A percentile compares a stretch with the other conserved stretches of the same genome.
These are phyloP conservation scores for Hemiscyllium ocellatum DNA, from an alignment of 2,113 vertebrate species.

Conservation along the genomic window DNA sequence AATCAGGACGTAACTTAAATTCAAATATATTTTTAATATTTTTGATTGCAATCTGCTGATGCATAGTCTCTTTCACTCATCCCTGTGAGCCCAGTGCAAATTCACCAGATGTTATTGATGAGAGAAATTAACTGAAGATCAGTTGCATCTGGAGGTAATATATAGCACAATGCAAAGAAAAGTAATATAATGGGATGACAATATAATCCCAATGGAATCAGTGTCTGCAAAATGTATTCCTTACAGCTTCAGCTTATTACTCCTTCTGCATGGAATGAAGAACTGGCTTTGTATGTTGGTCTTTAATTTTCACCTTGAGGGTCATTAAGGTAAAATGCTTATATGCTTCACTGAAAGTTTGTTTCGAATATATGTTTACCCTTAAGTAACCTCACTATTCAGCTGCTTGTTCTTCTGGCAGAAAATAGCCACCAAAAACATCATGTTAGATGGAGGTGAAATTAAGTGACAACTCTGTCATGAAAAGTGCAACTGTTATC, in stretches of 20 bases:
- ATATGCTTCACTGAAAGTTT: not conserved
- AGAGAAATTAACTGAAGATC: slow-evolving; percentile 17
- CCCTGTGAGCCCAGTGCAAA: not conserved
- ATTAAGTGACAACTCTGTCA: not conserved
- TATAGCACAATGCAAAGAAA: not conserved
- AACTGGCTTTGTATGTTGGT: slow-evolving; percentile 16
- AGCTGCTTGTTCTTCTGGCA: not conserved
- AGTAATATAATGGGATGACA: not conserved
- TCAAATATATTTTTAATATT: not conserved
- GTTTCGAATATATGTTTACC: not conserved
- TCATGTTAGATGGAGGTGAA: not conserved
- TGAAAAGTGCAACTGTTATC: not conserved
- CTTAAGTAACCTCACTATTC: not conserved
- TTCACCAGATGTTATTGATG: not conserved
- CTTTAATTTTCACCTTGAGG: not conserved
- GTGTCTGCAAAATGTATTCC: not conserved
- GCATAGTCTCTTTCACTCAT: not conserved
- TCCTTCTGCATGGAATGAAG: not conserved
- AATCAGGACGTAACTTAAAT: not conserved
- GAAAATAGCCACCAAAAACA: not conserved
- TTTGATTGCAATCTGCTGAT: slow-evolving; percentile 5
- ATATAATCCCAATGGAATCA: not conserved
- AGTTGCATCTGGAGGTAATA: slow-evolving; percentile 1
- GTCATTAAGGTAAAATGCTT: slow-evolving; percentile 7
- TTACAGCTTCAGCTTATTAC: not conserved